Evolutionary conservation across 2,797 vertebrate genomes (phyloP).

Genomic region (Oreochromis mossambicus): DNA sequence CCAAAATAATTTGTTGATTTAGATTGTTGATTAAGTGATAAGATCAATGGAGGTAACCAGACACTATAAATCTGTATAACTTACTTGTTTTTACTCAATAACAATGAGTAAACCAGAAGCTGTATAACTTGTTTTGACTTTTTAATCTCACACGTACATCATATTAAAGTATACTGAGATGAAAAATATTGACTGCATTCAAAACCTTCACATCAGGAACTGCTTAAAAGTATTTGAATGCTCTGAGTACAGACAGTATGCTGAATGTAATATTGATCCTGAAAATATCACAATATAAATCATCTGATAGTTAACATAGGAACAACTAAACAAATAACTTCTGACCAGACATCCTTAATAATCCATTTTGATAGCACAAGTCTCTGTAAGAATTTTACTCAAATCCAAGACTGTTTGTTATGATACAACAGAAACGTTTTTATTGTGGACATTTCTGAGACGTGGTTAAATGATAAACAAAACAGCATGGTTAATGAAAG

Average conservation of each 20-base stretch:
- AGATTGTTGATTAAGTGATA: neutral
- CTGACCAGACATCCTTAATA: neutral
- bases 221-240: neutral
- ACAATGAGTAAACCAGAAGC: neutral
- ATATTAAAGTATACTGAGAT: neutral
- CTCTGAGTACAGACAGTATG: neutral
- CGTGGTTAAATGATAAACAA: neutral
- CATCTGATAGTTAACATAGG: neutral
- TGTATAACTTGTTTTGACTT: neutral
- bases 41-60: neutral
- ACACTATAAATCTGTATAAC: neutral
- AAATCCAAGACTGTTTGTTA: neutral
- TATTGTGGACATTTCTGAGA: neutral
- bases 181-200: neutral
- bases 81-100: neutral
- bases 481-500: neutral
- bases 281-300: neutral
- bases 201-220: neutral
- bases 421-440: neutral
- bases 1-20: fast-evolving
- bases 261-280: neutral
- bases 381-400: neutral
- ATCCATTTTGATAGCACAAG: neutral
- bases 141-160: neutral
- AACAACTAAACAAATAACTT: neutral